phyloP scores from a whole-genome alignment of 2,888 invertebrate genomes.

The Xestobium rufovillosum region DNA sequence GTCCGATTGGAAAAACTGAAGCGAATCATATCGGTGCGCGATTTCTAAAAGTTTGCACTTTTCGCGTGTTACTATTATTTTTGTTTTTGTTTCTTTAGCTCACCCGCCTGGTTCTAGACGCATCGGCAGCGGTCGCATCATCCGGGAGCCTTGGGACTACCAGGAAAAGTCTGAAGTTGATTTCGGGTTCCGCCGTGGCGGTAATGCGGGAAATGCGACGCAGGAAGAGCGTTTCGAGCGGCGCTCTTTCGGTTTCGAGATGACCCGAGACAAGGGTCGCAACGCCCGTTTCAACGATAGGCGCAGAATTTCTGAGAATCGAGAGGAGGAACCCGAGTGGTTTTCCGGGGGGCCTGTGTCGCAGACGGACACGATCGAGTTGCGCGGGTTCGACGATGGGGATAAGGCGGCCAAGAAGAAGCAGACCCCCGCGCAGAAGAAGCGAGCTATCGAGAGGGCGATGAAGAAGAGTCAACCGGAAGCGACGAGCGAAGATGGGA shows the following conservation, averaged over 20 bases:
- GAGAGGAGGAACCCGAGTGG: conserved; percentile 85
- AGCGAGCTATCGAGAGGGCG: conserved; percentile 41
- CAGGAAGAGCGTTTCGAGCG: conserved; percentile 27
- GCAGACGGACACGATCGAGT: conserved; percentile 85
- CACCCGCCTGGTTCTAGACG: conserved; percentile 46
- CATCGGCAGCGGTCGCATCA: conserved; percentile 81
- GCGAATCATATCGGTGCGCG: conserved; percentile 20
- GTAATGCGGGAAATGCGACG: conserved; percentile 26
- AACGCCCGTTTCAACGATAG: conserved; percentile 50
- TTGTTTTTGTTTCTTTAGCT: conserved; percentile 39
- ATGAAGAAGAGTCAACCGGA: conserved; percentile 38
- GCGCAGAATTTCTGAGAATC: conserved; percentile 39
- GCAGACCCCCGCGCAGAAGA: conserved; percentile 42
- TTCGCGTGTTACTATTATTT: too few relatives aligned
- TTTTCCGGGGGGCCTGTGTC: conserved; percentile 84
- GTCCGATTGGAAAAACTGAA: conserved; percentile 29
- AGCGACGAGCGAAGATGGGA: conserved; percentile 22
- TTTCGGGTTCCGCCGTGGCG: conserved; percentile 5
- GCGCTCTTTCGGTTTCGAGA: conserved; percentile 18
- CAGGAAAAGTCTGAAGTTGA: conserved; percentile 25
- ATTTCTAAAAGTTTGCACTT: background rate
- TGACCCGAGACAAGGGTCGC: conserved; percentile 44
- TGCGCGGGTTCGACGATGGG: conserved; percentile 81
- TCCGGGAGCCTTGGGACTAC: conserved; percentile 41
- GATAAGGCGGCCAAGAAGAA: conserved; percentile 46